A percentile compares a stretch with the other conserved stretches of the same genome.
phyloP scores from a whole-genome alignment of 2,888 invertebrate genomes.

The Eurois occulta region DNA sequence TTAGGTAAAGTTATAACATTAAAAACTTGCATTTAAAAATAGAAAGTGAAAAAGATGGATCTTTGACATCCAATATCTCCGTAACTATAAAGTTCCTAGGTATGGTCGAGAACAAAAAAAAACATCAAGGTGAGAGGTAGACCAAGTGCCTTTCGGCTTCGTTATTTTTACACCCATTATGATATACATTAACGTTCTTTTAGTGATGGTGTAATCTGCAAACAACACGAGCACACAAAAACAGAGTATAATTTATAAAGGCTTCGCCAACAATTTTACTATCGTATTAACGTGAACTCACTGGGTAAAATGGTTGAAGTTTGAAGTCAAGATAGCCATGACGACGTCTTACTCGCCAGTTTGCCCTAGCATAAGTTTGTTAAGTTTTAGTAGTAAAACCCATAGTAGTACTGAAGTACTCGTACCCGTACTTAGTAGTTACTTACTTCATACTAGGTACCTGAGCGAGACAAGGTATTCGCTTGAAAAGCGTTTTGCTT shows the following conservation, averaged over 20 bases:
- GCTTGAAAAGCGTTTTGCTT: neutral
- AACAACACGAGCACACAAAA: neutral
- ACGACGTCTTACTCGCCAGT: neutral
- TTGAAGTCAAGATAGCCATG: neutral
- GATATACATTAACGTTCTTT: neutral
- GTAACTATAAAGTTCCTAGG: no score
- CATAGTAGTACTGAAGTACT: neutral
- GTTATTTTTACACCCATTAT: neutral
- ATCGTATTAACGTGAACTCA: neutral
- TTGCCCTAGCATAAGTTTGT: neutral
- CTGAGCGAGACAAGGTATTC: neutral
- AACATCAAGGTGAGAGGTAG: no score
- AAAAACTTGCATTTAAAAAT: no score
- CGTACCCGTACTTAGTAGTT: neutral
- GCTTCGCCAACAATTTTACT: neutral
- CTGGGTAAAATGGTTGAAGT: neutral
- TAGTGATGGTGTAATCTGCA: neutral
- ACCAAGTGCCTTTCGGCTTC: no score
- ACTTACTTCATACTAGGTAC: neutral
- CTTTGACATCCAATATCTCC: no score
- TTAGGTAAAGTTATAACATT: no score
- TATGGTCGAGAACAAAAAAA: no score
- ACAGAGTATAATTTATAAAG: neutral
- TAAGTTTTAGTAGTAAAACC: conserved; percentile 5
- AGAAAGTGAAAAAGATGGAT: no score